phyloP scores from a whole-genome alignment of 2,797 vertebrate species.

The Sciurus vulgaris region DNA sequence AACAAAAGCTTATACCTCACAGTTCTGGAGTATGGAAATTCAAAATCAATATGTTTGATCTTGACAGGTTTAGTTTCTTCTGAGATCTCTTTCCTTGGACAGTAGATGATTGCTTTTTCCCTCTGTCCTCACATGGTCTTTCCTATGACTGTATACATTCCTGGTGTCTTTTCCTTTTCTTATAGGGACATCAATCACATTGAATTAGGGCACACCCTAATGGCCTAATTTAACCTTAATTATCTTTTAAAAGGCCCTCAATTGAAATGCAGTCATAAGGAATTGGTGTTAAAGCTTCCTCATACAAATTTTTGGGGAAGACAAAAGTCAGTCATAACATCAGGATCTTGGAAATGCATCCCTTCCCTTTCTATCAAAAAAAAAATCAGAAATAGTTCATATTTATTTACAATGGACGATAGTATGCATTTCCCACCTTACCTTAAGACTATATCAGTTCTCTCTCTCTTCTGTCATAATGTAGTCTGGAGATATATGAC shows the following conservation, averaged over 20 bases:
- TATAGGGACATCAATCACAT: background rate
- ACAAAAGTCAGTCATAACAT: background rate
- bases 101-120: background rate
- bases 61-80: background rate
- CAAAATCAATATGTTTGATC: background rate
- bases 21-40: background rate
- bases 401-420: background rate
- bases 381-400: background rate
- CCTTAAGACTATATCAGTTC: background rate
- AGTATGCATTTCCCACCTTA: background rate
- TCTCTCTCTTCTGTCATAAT: background rate
- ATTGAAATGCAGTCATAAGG: background rate
- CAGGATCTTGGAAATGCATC: background rate
- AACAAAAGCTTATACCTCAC: background rate
- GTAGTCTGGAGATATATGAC: background rate
- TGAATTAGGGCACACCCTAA: no score
- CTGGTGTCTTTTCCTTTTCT: background rate
- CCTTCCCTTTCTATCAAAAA: background rate
- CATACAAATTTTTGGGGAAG: background rate
- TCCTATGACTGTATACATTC: fast-evolving
- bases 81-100: background rate
- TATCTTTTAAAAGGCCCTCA: background rate
- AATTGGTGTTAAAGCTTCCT: background rate
- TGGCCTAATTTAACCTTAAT: background rate
- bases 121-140: background rate